Percentiles rank a stretch among this genome's conserved stretches.
Conservation (phyloP, 2,797 vertebrate genomes). For the Argentina silus region DNA sequence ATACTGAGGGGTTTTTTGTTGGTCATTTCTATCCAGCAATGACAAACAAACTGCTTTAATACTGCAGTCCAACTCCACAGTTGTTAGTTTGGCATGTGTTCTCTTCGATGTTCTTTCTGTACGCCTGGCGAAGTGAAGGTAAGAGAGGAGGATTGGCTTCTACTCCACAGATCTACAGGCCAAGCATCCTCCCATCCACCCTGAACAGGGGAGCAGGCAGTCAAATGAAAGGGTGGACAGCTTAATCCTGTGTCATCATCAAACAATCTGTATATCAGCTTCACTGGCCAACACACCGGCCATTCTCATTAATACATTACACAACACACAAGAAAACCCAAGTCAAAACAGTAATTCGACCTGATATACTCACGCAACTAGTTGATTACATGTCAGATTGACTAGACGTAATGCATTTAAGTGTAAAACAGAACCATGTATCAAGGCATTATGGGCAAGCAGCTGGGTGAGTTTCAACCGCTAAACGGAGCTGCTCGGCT, state of each 20-base stretch:
- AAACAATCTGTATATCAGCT: constrained; percentile 50
- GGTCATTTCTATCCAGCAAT: constrained; percentile 12
- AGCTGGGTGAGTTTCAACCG: constrained; percentile 64
- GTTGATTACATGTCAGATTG: constrained; percentile 54
- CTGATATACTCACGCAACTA: constrained; percentile 58
- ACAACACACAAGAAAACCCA: constrained; percentile 34
- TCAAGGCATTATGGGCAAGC: constrained; percentile 54
- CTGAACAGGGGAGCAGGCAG: constrained; percentile 13
- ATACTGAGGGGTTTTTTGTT: constrained; percentile 5
- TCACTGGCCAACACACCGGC: constrained; percentile 10
- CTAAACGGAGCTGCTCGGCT: constrained; percentile 58
- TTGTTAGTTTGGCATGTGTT: constrained; percentile 29
- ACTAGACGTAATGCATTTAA: constrained; percentile 53
- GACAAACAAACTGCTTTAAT: constrained; percentile 45
- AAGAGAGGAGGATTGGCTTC: constrained; percentile 35
- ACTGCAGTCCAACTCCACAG: constrained; percentile 25
- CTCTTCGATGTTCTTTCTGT: constrained; percentile 26
- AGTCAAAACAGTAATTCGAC: constrained; percentile 50
- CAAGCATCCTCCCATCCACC: constrained; percentile 19
- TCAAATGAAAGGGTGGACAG: constrained; percentile 7
- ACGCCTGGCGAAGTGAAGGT: constrained; percentile 33
- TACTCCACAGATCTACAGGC: constrained; percentile 22
- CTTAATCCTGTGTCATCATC: constrained; percentile 9
- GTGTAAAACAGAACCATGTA: constrained; percentile 51
- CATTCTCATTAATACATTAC: constrained; percentile 48